Percentiles rank a stretch among this genome's conserved stretches.
Evolutionary conservation across 2,113 vertebrate species (phyloP).

Genomic region (Amphilophus citrinellus): DNA sequence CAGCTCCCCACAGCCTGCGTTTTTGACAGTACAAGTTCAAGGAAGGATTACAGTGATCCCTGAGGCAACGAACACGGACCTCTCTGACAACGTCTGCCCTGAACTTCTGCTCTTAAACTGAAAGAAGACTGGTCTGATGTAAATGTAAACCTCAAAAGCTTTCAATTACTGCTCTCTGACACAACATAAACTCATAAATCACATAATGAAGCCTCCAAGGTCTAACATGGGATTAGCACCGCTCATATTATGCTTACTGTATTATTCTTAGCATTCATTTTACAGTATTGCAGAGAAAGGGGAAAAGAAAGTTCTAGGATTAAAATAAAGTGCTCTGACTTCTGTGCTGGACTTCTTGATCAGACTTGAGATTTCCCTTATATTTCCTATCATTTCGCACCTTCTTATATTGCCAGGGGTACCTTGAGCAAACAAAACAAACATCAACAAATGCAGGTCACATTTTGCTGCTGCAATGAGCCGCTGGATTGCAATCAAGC

Average conservation of each 20-base stretch:
- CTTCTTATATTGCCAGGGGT: conserved; percentile 21
- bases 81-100: conserved; percentile 61
- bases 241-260: background rate
- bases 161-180: conserved; percentile 42
- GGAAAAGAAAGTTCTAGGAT: background rate
- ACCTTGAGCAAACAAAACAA: conserved; percentile 42
- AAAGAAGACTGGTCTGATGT: conserved; percentile 43
- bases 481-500: conserved; percentile 25
- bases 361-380: background rate
- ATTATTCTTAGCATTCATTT: background rate
- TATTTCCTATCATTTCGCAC: conserved; percentile 16
- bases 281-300: background rate
- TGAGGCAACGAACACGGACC: conserved; percentile 59
- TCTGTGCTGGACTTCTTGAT: background rate
- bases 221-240: background rate
- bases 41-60: conserved; percentile 74
- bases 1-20: conserved; percentile 42
- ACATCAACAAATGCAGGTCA: conserved; percentile 46
- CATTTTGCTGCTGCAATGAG: conserved; percentile 41
- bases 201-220: background rate
- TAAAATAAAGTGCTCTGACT: background rate
- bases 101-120: conserved; percentile 45
- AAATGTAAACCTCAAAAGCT: conserved; percentile 48
- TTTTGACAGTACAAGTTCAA: conserved; percentile 81
- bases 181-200: conserved; percentile 38